Conservation (phyloP, 2,888 invertebrate genomes). For the Cataglyphis livida region DNA sequence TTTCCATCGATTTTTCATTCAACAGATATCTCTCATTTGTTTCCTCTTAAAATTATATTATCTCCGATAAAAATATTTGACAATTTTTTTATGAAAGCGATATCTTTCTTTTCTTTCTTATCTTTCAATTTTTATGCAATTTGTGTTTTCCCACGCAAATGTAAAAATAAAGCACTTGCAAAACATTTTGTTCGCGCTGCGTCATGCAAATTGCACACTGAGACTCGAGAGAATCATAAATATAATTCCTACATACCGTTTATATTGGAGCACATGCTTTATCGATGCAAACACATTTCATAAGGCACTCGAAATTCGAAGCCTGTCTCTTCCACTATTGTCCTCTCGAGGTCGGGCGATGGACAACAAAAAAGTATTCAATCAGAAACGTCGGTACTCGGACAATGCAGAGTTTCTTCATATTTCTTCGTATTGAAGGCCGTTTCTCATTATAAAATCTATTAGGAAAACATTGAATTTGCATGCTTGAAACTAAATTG, state of each 20-base stretch:
- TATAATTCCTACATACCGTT: not conserved
- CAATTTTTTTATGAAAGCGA: not conserved
- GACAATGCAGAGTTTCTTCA: not conserved
- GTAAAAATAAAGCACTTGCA: not conserved
- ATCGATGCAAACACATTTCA: not conserved
- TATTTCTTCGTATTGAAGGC: not conserved
- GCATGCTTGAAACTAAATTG: not conserved
- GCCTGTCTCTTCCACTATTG: not conserved
- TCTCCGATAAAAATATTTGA: not conserved
- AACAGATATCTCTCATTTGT: not conserved
- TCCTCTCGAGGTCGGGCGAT: not conserved
- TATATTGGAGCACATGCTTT: not conserved
- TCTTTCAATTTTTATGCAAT: not conserved
- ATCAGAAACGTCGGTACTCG: not conserved
- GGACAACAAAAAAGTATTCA: not conserved
- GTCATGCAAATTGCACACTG: not conserved
- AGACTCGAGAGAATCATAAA: not conserved
- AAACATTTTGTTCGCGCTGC: not conserved
- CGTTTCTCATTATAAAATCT: not conserved
- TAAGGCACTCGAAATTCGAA: not conserved
- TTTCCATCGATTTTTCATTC: not conserved
- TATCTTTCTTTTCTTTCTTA: not conserved
- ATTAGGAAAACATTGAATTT: not conserved
- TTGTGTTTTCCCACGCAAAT: not conserved
- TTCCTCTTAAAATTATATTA: not conserved